Conservation (phyloP, 1,140 invertebrate species). For the Gonatopus flavifemur region DNA sequence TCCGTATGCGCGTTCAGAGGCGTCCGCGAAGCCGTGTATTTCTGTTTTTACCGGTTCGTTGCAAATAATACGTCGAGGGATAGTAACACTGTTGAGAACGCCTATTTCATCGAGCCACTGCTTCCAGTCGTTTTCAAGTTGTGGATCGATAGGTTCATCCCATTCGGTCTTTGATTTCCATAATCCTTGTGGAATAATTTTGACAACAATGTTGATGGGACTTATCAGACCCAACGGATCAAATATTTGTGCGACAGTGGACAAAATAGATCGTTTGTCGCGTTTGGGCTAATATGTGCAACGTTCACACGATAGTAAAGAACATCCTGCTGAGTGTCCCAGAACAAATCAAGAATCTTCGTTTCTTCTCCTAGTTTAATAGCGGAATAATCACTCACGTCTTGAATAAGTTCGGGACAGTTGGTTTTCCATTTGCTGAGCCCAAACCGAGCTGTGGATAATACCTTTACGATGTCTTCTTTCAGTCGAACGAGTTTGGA, state of each 20-base stretch:
- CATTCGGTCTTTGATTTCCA: not conserved
- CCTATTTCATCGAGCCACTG: constrained; percentile 14
- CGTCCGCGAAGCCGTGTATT: constrained; percentile 33
- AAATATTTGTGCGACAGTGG: not conserved
- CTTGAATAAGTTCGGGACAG: not conserved
- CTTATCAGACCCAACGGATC: not conserved
- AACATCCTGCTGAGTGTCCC: not conserved
- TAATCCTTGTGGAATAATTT: not conserved
- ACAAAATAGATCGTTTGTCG: not conserved
- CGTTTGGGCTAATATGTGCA: not conserved
- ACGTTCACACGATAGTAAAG: constrained; percentile 16
- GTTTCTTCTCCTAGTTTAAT: not conserved
- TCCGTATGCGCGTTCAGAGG: constrained; percentile 25
- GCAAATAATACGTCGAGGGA: constrained; percentile 12
- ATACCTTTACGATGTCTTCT: not conserved
- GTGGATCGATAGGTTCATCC: not conserved
- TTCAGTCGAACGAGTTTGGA: not conserved
- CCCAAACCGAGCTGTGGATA: constrained; percentile 2
- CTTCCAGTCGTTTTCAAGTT: not conserved
- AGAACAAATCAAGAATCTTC: not conserved
- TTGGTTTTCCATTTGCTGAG: constrained; percentile 16
- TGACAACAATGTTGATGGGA: not conserved
- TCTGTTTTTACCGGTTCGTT: not conserved
- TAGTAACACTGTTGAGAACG: constrained; percentile 11
- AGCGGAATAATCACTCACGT: not conserved